Evolutionary conservation across 92 coral and sea anemone species (phyloP).

Genomic region (Umimayanthus kanabou): DNA sequence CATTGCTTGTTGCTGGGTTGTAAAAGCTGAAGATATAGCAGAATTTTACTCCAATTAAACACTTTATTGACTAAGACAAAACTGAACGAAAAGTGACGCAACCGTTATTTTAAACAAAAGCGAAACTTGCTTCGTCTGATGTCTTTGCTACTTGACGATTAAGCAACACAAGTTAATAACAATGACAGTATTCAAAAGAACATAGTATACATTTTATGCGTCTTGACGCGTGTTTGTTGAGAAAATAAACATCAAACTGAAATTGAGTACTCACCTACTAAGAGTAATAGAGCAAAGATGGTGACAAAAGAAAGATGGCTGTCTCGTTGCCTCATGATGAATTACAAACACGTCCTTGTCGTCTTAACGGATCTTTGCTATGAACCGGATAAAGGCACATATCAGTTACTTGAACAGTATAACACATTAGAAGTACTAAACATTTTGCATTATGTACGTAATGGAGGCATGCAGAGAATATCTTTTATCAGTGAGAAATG

Average conservation of each 20-base stretch:
- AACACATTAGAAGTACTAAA: not conserved
- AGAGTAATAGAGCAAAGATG: not conserved
- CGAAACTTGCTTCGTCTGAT: too few species aligned
- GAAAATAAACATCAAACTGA: not conserved
- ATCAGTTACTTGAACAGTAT: not conserved
- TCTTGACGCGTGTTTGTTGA: not conserved
- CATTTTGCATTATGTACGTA: not conserved
- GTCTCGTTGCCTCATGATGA: not conserved
- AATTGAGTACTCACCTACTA: constrained; percentile 1
- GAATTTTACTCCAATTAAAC: too few species aligned
- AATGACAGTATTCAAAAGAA: not conserved
- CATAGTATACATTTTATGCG: not conserved
- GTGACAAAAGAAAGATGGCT: not conserved
- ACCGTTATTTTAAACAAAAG: too few species aligned
- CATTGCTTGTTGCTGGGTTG: too few species aligned
- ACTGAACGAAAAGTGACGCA: too few species aligned
- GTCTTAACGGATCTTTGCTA: not conserved
- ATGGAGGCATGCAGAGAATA: not conserved
- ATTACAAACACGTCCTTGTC: not conserved
- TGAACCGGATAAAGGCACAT: not conserved
- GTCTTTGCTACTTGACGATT: too few species aligned
- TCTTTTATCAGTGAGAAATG: not conserved
- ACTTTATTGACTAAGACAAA: too few species aligned
- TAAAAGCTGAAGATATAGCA: too few species aligned
- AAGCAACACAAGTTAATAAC: too few species aligned